Evolutionary conservation across 1,140 invertebrate genomes (phyloP).

Genomic region (Papilio glaucus): DNA sequence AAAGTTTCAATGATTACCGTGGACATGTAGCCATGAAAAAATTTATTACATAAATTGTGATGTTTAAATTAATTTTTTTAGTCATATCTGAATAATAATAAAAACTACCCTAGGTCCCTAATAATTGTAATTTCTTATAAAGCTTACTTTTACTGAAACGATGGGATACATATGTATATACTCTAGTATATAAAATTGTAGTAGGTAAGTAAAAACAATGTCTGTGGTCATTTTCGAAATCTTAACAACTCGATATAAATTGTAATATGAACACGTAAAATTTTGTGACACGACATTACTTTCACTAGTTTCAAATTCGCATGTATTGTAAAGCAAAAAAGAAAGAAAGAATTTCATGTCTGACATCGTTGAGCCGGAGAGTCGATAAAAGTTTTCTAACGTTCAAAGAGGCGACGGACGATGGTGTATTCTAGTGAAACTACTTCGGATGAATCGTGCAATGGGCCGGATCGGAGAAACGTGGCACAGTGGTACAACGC

Average conservation of each 20-base stretch:
- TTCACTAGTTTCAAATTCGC: conserved; percentile 28
- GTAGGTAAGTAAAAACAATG: neutral
- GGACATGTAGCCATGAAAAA: too few species aligned
- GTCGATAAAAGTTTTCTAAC: conserved; percentile 50
- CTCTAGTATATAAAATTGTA: conserved; percentile 2
- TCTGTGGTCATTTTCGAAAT: neutral
- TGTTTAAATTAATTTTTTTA: too few species aligned
- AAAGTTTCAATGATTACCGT: too few species aligned
- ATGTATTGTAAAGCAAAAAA: conserved; percentile 27
- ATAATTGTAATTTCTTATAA: too few species aligned
- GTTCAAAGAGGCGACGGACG: conserved; percentile 54
- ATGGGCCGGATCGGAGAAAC: conserved; percentile 65
- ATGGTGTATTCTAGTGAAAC: conserved; percentile 58
- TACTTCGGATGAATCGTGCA: conserved; percentile 55
- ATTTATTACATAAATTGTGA: too few species aligned
- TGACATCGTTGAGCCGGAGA: conserved; percentile 32
- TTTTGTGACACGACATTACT: conserved; percentile 9
- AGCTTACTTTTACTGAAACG: too few species aligned
- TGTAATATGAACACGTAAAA: neutral
- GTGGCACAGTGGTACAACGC: conserved; percentile 50
- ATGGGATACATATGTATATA: neutral
- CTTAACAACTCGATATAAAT: too few species aligned
- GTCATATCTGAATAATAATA: too few species aligned
- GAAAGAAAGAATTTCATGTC: conserved; percentile 27
- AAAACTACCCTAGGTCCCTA: too few species aligned